Conservation (phyloP, 2,113 vertebrate genomes). For the Agapornis roseicollis region DNA sequence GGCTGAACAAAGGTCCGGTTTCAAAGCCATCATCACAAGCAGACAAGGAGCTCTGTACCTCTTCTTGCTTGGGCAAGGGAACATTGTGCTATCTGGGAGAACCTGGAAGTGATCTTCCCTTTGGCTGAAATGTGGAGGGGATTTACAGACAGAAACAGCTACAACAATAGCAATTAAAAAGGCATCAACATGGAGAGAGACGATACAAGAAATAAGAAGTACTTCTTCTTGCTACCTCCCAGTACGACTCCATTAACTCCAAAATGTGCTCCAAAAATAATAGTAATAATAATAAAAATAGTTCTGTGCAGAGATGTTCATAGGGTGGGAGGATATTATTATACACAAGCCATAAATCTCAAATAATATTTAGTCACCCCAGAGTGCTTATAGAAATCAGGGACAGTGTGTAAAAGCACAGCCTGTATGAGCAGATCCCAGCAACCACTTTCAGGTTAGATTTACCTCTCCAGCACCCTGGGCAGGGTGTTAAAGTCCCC, state of each 20-base stretch:
- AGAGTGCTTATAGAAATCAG: neutral
- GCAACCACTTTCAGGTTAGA: neutral
- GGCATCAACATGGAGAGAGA: neutral
- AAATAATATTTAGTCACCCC: neutral
- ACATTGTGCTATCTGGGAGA: neutral
- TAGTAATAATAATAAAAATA: neutral
- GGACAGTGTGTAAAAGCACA: neutral
- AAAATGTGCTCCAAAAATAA: neutral
- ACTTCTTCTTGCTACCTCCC: neutral
- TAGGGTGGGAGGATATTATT: neutral
- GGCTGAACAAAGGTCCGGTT: neutral
- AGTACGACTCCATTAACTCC: neutral
- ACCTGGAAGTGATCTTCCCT: neutral
- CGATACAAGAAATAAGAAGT: neutral
- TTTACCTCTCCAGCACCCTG: neutral
- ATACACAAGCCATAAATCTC: neutral
- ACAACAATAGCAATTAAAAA: constrained; percentile 16
- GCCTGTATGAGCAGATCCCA: neutral
- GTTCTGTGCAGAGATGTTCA: neutral
- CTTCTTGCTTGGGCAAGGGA: neutral
- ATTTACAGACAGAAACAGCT: constrained; percentile 31
- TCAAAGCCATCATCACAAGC: neutral
- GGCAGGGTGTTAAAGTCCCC: neutral
- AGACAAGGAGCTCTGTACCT: neutral
- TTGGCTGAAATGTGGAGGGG: neutral